A percentile compares a stretch with the other conserved stretches of the same genome.
Conservation (phyloP, 2,888 invertebrate genomes). For the Cetonia aurata region DNA sequence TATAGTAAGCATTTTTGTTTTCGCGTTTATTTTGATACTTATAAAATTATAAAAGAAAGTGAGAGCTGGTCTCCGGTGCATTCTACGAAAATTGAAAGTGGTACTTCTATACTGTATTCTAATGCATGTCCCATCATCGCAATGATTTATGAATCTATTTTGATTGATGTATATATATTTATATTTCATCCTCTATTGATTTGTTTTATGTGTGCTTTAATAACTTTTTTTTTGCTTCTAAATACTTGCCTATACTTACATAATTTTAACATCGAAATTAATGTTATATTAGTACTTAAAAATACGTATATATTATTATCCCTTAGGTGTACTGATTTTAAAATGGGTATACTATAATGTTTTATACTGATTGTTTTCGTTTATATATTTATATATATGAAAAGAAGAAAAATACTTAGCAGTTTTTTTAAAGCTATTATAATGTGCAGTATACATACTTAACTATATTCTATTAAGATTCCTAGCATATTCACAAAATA, state of each 20-base stretch:
- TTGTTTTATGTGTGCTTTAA: too few relatives aligned
- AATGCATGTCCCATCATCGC: neutral
- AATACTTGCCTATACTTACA: too few relatives aligned
- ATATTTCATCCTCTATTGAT: too few relatives aligned
- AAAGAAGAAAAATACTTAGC: neutral
- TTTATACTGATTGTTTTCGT: conserved; percentile 19
- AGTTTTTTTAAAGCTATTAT: conserved; percentile 20
- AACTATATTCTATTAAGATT: conserved; percentile 22
- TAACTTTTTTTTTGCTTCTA: too few relatives aligned
- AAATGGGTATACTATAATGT: too few relatives aligned
- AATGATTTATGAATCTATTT: too few relatives aligned
- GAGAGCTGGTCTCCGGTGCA: conserved; percentile 30
- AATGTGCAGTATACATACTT: conserved; percentile 24
- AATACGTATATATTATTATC: too few relatives aligned
- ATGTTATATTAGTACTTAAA: too few relatives aligned
- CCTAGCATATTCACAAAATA: conserved; percentile 31
- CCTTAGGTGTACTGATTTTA: too few relatives aligned
- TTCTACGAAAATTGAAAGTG: conserved; percentile 2
- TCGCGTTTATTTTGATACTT: conserved; percentile 24
- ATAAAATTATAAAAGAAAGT: too few relatives aligned
- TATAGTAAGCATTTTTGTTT: conserved; percentile 11
- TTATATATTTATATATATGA: neutral
- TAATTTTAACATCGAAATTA: too few relatives aligned
- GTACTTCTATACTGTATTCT: conserved; percentile 20
- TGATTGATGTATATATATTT: too few relatives aligned